Evolutionary conservation across 2,113 vertebrate species (phyloP).

Genomic region (Corythoichthys haematopterus): DNA sequence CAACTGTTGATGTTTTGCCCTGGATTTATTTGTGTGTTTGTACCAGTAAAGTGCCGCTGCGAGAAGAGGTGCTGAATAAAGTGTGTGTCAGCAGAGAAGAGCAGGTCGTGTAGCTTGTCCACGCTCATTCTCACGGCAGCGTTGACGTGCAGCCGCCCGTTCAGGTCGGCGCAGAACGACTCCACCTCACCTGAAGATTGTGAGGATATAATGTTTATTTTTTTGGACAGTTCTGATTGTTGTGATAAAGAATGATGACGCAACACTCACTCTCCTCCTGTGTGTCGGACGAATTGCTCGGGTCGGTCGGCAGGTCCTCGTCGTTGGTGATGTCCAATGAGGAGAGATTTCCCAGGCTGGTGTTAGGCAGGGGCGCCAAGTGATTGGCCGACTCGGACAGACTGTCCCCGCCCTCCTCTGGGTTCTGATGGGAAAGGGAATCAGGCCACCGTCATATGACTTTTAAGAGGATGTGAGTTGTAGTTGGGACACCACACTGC

Average conservation of each 20-base stretch:
- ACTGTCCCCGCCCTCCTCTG: slow-evolving; percentile 73
- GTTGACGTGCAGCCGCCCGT: slow-evolving; percentile 80
- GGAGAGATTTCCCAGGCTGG: slow-evolving; percentile 70
- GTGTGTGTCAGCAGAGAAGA: slow-evolving; percentile 81
- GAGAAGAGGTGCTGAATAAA: slow-evolving; percentile 83
- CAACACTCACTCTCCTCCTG: slow-evolving; percentile 80
- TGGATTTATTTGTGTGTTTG: neutral
- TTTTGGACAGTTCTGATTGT: neutral
- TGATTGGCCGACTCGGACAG: slow-evolving; percentile 74
- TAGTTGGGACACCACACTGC: neutral
- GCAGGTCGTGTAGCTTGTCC: slow-evolving; percentile 81
- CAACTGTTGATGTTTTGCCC: neutral
- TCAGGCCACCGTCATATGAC: slow-evolving; percentile 50
- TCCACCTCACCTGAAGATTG: slow-evolving; percentile 75
- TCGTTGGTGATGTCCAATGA: slow-evolving; percentile 79
- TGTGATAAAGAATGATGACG: neutral
- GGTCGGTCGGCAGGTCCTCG: slow-evolving; percentile 84
- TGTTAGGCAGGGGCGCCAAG: slow-evolving; percentile 59
- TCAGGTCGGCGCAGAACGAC: slow-evolving; percentile 76
- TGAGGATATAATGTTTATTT: neutral
- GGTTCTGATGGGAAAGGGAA: slow-evolving; percentile 59
- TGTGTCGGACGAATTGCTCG: slow-evolving; percentile 84
- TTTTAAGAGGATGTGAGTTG: slow-evolving; percentile 11
- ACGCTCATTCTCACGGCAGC: slow-evolving; percentile 75
- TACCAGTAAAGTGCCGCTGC: slow-evolving; percentile 84